These are phyloP conservation scores for Protophormia terraenovae DNA, from an alignment of 2,888 invertebrate genomes.

Conservation along the genomic window DNA sequence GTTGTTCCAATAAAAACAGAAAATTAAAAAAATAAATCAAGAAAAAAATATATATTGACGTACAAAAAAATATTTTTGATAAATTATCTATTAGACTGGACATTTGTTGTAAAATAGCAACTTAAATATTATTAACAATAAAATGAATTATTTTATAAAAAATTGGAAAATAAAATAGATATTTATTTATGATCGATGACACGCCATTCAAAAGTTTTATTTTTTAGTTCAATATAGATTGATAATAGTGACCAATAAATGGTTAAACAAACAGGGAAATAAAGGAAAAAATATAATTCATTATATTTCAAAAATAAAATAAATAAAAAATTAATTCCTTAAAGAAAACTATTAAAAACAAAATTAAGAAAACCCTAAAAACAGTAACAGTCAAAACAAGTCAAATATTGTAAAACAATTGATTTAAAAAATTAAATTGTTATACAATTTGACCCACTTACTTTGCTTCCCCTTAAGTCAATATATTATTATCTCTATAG, in stretches of 20 bases:
- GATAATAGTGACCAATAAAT: not conserved
- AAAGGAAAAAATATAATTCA: not conserved
- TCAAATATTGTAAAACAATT: too few species aligned
- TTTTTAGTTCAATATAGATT: not conserved
- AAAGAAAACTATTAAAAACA: too few species aligned
- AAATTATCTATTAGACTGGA: not conserved
- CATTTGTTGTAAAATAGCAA: not conserved
- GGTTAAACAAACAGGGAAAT: not conserved
- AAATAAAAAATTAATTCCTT: too few species aligned
- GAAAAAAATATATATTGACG: not conserved
- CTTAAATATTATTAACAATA: not conserved
- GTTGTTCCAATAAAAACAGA: constrained; percentile 34
- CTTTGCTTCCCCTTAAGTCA: not conserved
- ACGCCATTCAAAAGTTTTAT: not conserved
- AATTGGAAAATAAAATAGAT: not conserved
- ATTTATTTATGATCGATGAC: constrained; percentile 34
- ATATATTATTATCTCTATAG: too few species aligned
- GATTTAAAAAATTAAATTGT: too few species aligned
- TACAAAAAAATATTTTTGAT: constrained; percentile 25
- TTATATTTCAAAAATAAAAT: not conserved
- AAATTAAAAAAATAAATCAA: not conserved
- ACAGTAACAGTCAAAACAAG: too few species aligned
- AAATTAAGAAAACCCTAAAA: too few species aligned
- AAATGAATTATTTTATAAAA: not conserved
- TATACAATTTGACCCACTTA: constrained; percentile 23